Evolutionary conservation across 2,113 vertebrate genomes (phyloP).

Genomic region (Takifugu bimaculatus): DNA sequence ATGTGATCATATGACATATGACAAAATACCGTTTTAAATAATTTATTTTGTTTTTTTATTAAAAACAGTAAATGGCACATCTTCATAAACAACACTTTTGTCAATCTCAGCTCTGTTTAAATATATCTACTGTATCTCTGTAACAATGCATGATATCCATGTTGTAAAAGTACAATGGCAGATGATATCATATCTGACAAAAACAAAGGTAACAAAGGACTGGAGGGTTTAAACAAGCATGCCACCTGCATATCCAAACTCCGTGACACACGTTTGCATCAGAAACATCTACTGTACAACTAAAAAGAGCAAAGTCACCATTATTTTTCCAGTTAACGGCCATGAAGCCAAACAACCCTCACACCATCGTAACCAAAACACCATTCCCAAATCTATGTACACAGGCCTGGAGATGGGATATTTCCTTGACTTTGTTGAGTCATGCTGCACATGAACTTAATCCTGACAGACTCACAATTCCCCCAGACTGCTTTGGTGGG

Average conservation of each 20-base stretch:
- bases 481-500: conserved; percentile 22
- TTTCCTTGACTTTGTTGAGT: neutral
- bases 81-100: conserved; percentile 55
- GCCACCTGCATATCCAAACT: conserved; percentile 56
- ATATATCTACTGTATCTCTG: conserved; percentile 40
- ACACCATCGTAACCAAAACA: conserved; percentile 31
- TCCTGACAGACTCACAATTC: conserved; percentile 13
- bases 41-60: conserved; percentile 21
- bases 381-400: conserved; percentile 41
- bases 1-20: neutral
- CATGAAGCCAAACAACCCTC: conserved; percentile 37
- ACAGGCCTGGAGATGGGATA: conserved; percentile 38
- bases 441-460: conserved; percentile 44
- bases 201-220: conserved; percentile 28
- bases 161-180: conserved; percentile 45
- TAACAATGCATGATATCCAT: conserved; percentile 34
- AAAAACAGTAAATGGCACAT: conserved; percentile 64
- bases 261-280: conserved; percentile 46
- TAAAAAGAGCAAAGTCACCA: conserved; percentile 24
- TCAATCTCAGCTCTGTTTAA: conserved; percentile 28
- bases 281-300: conserved; percentile 32
- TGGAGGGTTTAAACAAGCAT: conserved; percentile 47
- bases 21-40: neutral
- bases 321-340: conserved; percentile 20
- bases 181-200: conserved; percentile 20